phyloP scores from a whole-genome alignment of 2,888 invertebrate species.

The Thymelicus acteon region DNA sequence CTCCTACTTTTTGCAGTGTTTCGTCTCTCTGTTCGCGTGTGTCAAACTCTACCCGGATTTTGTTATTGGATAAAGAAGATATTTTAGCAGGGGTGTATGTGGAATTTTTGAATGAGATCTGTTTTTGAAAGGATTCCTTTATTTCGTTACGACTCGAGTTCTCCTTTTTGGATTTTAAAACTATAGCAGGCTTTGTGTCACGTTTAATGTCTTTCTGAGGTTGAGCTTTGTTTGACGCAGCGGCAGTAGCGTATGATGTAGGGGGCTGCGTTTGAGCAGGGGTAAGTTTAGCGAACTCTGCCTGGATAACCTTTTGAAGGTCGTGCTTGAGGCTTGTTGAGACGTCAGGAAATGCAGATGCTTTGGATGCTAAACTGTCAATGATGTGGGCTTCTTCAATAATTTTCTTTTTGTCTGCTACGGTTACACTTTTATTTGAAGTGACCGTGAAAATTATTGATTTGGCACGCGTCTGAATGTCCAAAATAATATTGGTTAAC shows the following conservation, averaged over 20 bases:
- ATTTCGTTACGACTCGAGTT: not conserved
- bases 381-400: not conserved
- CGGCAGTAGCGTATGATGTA: not conserved
- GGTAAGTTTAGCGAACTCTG: not conserved
- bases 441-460: not conserved
- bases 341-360: not conserved
- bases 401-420: not conserved
- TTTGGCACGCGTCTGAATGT: not conserved
- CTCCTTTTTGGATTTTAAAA: not conserved
- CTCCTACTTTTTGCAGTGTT: not conserved
- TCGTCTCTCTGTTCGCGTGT: not conserved
- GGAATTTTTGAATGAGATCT: not conserved
- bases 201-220: not conserved
- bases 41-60: not conserved
- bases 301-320: not conserved
- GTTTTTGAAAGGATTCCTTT: not conserved
- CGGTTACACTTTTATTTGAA: not conserved
- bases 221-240: not conserved
- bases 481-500: not conserved
- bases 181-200: not conserved
- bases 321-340: not conserved
- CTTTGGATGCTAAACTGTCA: not conserved
- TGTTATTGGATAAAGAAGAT: not conserved
- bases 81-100: not conserved
- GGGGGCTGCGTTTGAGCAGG: not conserved